These are phyloP conservation scores for Peromyscus nudipes DNA, from an alignment of 2,797 vertebrate genomes.

Conservation along the genomic window DNA sequence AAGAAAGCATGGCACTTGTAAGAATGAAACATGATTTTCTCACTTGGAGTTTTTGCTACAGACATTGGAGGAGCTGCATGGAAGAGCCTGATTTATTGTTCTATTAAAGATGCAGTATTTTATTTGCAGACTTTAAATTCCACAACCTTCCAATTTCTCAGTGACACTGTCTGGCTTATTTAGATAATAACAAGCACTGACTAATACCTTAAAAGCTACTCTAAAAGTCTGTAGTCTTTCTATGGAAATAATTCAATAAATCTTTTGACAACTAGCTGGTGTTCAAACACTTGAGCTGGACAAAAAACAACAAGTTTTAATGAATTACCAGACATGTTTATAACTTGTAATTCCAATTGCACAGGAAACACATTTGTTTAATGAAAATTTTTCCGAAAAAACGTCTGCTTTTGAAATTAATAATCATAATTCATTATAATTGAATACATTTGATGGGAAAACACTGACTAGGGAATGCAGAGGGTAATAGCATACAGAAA, in stretches of 20 bases:
- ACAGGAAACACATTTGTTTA: not conserved
- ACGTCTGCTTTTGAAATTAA: conserved; percentile 63
- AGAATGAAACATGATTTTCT: not conserved
- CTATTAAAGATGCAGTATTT: conserved; percentile 46
- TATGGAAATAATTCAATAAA: not conserved
- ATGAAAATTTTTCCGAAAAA: conserved; percentile 15
- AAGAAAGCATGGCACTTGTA: not conserved
- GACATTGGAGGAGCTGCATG: not conserved
- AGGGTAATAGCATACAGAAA: conserved; percentile 24
- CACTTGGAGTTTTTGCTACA: not conserved
- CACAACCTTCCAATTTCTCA: not conserved
- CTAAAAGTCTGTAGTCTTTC: conserved; percentile 32
- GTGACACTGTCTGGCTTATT: not conserved
- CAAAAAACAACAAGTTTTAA: conserved; percentile 51
- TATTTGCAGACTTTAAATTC: conserved; percentile 44
- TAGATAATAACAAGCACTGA: conserved; percentile 43
- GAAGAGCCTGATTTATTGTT: conserved; percentile 19
- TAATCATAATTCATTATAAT: conserved; percentile 71
- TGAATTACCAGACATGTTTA: conserved; percentile 55
- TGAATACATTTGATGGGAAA: conserved; percentile 61
- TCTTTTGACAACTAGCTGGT: conserved; percentile 43
- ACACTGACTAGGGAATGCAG: conserved; percentile 18
- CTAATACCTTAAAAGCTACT: conserved; percentile 17
- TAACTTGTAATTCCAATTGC: conserved; percentile 43
- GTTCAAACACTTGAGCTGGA: conserved; percentile 52